Percentiles rank a stretch among this genome's conserved stretches.
These are phyloP conservation scores for Terebella lapidaria DNA, from an alignment of 2,888 invertebrate genomes.

Conservation along the genomic window DNA sequence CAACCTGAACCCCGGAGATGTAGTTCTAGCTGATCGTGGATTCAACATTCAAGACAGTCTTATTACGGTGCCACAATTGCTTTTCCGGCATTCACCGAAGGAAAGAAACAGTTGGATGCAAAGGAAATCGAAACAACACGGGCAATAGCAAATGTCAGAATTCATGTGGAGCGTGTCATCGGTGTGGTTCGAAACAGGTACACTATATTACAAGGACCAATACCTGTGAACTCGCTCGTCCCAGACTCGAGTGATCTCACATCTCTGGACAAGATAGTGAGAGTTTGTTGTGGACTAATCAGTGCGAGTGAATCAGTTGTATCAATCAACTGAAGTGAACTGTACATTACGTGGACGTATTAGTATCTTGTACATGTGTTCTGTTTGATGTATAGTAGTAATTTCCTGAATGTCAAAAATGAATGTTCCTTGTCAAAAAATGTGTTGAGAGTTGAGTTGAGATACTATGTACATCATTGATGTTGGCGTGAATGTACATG, in stretches of 20 bases:
- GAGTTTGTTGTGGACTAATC: neutral
- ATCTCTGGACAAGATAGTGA: neutral
- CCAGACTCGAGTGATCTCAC: neutral
- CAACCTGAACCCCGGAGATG: constrained; percentile 7
- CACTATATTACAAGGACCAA: neutral
- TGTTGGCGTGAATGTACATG: too few relatives aligned
- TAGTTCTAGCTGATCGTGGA: constrained; percentile 27
- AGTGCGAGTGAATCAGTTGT: neutral
- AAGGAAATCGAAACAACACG: constrained; percentile 19
- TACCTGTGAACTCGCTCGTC: neutral
- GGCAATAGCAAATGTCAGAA: constrained; percentile 19
- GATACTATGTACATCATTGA: too few relatives aligned
- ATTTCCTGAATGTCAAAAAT: too few relatives aligned
- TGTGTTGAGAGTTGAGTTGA: too few relatives aligned
- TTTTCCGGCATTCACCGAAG: constrained; percentile 5
- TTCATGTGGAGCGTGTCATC: constrained; percentile 25
- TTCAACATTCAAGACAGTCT: constrained; percentile 18
- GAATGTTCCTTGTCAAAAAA: too few relatives aligned
- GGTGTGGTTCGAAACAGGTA: constrained; percentile 15
- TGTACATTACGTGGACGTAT: too few relatives aligned
- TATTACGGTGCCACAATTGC: neutral
- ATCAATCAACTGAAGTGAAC: neutral
- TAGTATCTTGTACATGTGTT: too few relatives aligned
- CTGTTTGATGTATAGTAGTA: too few relatives aligned
- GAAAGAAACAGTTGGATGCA: constrained; percentile 18